These are phyloP conservation scores for Argopecten irradians DNA, from an alignment of 1,140 invertebrate genomes.

Conservation along the genomic window DNA sequence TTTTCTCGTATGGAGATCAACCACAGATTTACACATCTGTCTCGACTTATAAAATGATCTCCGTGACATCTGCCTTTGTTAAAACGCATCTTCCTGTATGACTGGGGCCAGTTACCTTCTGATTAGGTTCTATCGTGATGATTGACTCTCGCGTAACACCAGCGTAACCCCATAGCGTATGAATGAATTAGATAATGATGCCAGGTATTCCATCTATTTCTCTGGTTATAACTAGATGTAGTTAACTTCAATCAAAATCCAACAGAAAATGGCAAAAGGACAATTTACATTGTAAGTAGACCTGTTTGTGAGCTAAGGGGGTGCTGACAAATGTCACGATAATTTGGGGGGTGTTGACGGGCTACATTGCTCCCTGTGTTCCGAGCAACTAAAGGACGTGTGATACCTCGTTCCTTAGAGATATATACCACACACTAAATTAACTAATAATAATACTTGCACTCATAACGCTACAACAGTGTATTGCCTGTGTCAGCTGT, in stretches of 20 bases:
- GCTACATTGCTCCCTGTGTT: not conserved
- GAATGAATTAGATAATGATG: slow-evolving; percentile 3
- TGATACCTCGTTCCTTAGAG: not conserved
- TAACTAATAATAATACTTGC: slow-evolving; percentile 19
- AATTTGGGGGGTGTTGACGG: slow-evolving; percentile 1
- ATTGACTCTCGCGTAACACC: not conserved
- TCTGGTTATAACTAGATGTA: slow-evolving; percentile 5
- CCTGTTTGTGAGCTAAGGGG: not conserved
- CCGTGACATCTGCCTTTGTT: not conserved
- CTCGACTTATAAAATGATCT: not conserved
- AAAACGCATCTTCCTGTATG: not conserved
- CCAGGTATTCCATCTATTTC: not conserved
- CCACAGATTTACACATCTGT: not conserved
- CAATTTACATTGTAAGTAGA: slow-evolving; percentile 23
- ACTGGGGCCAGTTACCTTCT: not conserved
- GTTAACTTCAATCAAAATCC: slow-evolving; percentile 18
- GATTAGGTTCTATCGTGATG: not conserved
- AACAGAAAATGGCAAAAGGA: slow-evolving; percentile 7
- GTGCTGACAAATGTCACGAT: slow-evolving; percentile 6
- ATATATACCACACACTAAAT: not conserved
- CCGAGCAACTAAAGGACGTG: not conserved
- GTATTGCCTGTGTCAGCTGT: slow-evolving; percentile 8
- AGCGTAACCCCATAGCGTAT: not conserved
- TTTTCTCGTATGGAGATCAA: not conserved
- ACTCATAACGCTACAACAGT: slow-evolving; percentile 1